Conservation (phyloP, 2,888 invertebrate species). For the Amiota mariae region DNA sequence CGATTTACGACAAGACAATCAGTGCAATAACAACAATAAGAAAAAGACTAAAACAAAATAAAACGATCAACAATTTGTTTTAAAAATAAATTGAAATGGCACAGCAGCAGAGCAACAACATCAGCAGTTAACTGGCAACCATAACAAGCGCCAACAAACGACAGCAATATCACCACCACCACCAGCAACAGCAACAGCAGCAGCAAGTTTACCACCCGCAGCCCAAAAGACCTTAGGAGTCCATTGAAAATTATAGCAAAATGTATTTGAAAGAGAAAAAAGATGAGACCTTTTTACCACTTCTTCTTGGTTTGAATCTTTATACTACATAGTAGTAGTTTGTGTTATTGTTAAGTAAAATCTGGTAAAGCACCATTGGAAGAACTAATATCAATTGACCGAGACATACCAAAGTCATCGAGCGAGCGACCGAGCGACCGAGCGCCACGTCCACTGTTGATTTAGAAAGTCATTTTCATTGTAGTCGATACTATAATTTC, state of each 20-base stretch:
- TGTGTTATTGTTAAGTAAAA: background rate
- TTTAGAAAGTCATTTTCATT: constrained; percentile 4
- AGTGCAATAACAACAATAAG: background rate
- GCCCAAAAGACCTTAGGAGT: constrained; percentile 12
- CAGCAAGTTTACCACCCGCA: constrained; percentile 15
- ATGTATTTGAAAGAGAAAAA: too few species aligned
- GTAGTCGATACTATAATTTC: background rate
- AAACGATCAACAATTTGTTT: constrained; percentile 17
- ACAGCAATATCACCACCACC: too few species aligned
- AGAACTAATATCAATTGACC: background rate
- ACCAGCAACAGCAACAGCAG: too few species aligned
- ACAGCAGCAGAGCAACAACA: background rate
- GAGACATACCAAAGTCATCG: background rate
- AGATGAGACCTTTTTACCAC: background rate
- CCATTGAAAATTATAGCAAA: background rate
- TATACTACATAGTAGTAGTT: background rate
- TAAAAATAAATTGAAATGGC: background rate
- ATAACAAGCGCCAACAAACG: background rate
- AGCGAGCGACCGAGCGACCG: background rate
- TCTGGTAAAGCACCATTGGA: background rate
- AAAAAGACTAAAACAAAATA: background rate
- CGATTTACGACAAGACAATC: background rate
- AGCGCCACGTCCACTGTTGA: background rate
- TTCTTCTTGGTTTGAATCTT: background rate
- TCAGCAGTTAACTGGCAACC: background rate